Base-by-base conservation (phyloP, 2,888 invertebrate genomes). In the Eilema sororculum region DNA sequence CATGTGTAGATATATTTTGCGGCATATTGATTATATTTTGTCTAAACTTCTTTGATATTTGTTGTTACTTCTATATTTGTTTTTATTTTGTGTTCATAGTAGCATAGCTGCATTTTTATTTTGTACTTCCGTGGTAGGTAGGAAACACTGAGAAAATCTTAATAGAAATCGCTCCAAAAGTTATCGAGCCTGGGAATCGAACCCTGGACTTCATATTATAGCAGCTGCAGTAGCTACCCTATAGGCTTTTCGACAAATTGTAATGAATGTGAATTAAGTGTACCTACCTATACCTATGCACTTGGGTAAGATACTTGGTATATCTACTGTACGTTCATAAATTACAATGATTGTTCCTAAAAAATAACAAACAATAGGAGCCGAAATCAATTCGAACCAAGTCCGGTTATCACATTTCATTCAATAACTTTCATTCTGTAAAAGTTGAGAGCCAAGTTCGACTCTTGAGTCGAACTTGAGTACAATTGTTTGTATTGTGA, bases 1-100 rank as follows among this genome's bases (percentile, higher is more conserved):
- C 72, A 74, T 76, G 80, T 72, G 76, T 74, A 71, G 70, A 68
- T 70, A 81, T 77, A 71, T 74, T 71, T 69, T 69, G 58, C 66
- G 68, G 70, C 67, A 64, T 12, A 5, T 13, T 8, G 28, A 60
- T 30, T 16, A 58, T 46, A n/a, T 67, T 67, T 22, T 25, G 16
- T n/a, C 25, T 24, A 57, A 33, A 16, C 24, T 33, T 22, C 20
- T 33, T 4, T 22, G 16, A 30, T 60, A 6, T 60, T 12, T 37
- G 12, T 62, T 37, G 61, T 24, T 52, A 37, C 4, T 37, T 24
- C 28, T 62, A 37, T 62, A 16, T 41, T 61, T 33, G n/a, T 61
- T 52, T 52, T 52, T 41, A 0, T 20, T 52, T 52, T 20, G 0
- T 41, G 16, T 46, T 20, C 3, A 46, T 5, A 46, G 20, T 46